Percentiles rank a stretch among this genome's conserved stretches.
phyloP scores from a whole-genome alignment of 2,113 vertebrate species.

The Lophius piscatorius region DNA sequence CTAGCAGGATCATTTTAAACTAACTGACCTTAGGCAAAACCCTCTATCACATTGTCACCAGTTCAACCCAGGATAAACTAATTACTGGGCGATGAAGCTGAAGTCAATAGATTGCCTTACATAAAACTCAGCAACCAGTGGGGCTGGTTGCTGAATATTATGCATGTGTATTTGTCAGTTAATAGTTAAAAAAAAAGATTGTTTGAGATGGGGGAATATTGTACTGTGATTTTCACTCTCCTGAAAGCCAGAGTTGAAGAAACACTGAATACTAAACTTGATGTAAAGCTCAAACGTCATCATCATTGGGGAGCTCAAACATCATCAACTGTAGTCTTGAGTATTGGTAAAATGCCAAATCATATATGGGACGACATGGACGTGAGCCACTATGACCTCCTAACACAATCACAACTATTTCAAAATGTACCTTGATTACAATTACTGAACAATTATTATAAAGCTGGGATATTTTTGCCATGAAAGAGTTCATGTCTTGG shows the following conservation, averaged over 20 bases:
- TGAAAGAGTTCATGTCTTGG: too few species aligned
- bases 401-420: too few species aligned
- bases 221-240: background rate
- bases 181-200: too few species aligned
- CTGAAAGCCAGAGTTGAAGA: slow-evolving; percentile 16
- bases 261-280: background rate
- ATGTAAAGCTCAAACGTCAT: too few species aligned
- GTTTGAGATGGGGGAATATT: background rate
- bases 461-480: too few species aligned
- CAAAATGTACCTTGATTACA: too few species aligned
- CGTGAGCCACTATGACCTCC: too few species aligned
- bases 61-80: slow-evolving; percentile 33
- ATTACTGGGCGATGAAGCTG: slow-evolving; percentile 48
- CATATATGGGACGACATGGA: too few species aligned
- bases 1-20: slow-evolving; percentile 22
- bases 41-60: slow-evolving; percentile 33
- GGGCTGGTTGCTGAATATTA: too few species aligned
- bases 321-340: background rate
- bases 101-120: slow-evolving; percentile 31
- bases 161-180: too few species aligned
- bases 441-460: too few species aligned
- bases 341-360: slow-evolving; percentile 2
- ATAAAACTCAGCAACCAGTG: slow-evolving; percentile 19
- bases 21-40: background rate
- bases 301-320: too few species aligned